Evolutionary conservation across 2,113 vertebrate species (phyloP).

Genomic region (Leptodactylus fuscus): DNA sequence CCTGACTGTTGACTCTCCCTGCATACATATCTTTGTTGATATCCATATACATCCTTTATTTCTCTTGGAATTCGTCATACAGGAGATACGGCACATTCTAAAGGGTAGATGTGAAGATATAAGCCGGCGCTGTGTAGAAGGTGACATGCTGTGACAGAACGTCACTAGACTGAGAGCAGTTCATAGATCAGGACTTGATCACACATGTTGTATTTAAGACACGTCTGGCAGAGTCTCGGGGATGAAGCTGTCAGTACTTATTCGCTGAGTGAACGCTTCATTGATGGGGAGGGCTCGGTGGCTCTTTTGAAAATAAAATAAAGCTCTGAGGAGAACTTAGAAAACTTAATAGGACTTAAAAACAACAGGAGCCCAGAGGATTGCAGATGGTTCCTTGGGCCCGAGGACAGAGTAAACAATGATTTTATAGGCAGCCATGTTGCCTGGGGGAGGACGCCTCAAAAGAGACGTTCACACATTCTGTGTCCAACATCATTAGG

Average conservation of each 20-base stretch:
- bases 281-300: slow-evolving; percentile 68
- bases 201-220: slow-evolving; percentile 63
- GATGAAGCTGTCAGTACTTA: slow-evolving; percentile 73
- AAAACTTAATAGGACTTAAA: slow-evolving; percentile 82
- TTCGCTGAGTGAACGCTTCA: slow-evolving; percentile 61
- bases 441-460: slow-evolving; percentile 74
- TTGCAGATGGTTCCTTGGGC: slow-evolving; percentile 78
- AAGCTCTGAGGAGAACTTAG: slow-evolving; percentile 75
- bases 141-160: background rate
- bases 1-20: background rate
- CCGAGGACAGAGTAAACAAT: slow-evolving; percentile 72
- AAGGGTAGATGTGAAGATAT: background rate
- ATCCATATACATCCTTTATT: background rate
- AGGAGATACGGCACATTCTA: background rate
- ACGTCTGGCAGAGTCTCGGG: slow-evolving; percentile 65
- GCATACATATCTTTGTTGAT: background rate
- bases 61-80: background rate
- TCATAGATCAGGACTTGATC: slow-evolving; percentile 7
- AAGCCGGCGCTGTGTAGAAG: background rate
- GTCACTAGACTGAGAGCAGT: slow-evolving; percentile 5
- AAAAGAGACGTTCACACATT: slow-evolving; percentile 69
- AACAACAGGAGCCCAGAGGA: slow-evolving; percentile 75
- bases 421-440: slow-evolving; percentile 73
- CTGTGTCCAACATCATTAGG: slow-evolving; percentile 81
- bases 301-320: slow-evolving; percentile 78